Conservation (phyloP, 1,140 invertebrate species). For the Cydia strobilella region DNA sequence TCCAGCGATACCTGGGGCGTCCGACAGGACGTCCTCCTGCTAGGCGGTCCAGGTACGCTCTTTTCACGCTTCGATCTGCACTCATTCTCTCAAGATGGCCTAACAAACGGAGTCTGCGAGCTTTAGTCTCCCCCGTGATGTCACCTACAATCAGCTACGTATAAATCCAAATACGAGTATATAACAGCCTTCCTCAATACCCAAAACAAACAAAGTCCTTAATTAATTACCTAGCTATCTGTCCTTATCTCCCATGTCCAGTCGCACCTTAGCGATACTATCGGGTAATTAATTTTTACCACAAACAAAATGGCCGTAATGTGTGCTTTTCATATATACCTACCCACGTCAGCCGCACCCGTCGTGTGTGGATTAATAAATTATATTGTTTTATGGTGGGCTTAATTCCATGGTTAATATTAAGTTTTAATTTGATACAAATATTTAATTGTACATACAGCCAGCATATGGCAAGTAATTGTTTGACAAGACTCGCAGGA, state of each 20-base stretch:
- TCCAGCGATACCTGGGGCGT: no score
- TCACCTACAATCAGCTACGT: neutral
- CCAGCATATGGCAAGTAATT: no score
- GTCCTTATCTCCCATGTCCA: constrained; percentile 21
- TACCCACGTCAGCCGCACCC: constrained; percentile 24
- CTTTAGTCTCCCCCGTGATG: no score
- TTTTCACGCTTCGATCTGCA: no score
- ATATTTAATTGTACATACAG: no score
- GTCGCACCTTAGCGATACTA: constrained; percentile 29
- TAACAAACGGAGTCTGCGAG: no score
- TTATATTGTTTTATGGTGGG: neutral
- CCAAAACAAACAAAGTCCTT: constrained; percentile 11
- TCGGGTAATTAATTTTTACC: constrained; percentile 31
- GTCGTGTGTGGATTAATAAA: constrained; percentile 22
- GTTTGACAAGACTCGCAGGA: no score
- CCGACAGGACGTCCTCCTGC: no score
- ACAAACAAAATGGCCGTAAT: constrained; percentile 26
- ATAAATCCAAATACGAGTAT: neutral
- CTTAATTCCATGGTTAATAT: neutral
- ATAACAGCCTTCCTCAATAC: neutral
- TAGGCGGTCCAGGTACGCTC: no score
- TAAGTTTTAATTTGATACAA: neutral
- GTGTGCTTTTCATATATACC: constrained; percentile 29
- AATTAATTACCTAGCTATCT: constrained; percentile 25
- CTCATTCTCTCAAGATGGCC: no score